Evolutionary conservation across 2,888 invertebrate genomes (phyloP).

Genomic region (Limnephilus auricula): DNA sequence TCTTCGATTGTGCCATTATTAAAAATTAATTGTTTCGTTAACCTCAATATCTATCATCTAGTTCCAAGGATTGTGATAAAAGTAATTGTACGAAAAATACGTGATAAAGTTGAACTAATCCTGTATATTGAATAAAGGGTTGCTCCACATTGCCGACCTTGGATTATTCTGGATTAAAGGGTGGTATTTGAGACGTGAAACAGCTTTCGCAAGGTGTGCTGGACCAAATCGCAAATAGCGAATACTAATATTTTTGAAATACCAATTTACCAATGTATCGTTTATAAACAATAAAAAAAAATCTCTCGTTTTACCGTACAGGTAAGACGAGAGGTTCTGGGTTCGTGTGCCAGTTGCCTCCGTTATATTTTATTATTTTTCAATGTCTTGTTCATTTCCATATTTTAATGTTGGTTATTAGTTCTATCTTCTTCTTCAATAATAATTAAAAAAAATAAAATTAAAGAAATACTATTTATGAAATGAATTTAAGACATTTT

Average conservation of each 20-base stretch:
- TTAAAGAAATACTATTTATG: too few relatives aligned
- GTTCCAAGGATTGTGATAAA: neutral
- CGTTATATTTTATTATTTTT: too few relatives aligned
- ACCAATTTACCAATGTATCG: neutral
- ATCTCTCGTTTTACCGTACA: too few relatives aligned
- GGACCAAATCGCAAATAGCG: neutral
- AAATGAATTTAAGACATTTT: too few relatives aligned
- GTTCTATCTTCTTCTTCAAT: too few relatives aligned
- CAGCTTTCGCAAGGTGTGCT: neutral
- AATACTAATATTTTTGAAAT: neutral
- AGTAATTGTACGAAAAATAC: neutral
- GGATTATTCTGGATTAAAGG: neutral
- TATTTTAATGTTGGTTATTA: too few relatives aligned
- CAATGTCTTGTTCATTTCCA: too few relatives aligned
- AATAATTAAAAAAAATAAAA: too few relatives aligned
- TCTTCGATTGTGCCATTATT: neutral
- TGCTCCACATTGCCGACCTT: neutral
- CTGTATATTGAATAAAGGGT: neutral
- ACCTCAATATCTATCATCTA: neutral
- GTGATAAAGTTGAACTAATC: neutral
- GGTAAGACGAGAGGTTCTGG: too few relatives aligned
- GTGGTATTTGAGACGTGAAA: neutral
- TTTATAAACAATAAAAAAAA: too few relatives aligned
- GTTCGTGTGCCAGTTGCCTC: too few relatives aligned
- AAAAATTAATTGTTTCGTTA: neutral